Evolutionary conservation across 1,140 invertebrate species (phyloP).

Genomic region (Ridgeia piscesae): DNA sequence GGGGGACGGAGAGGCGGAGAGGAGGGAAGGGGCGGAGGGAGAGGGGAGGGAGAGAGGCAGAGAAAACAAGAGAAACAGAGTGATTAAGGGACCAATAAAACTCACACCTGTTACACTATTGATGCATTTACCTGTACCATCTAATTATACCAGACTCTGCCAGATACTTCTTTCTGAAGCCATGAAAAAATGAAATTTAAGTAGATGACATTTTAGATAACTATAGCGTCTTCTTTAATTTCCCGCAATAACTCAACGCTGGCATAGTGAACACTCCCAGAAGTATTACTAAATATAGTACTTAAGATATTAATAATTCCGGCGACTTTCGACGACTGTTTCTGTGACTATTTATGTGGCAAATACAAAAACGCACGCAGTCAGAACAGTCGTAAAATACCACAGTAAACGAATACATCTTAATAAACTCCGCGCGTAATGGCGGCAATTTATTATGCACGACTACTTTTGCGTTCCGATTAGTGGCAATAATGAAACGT

Average conservation of each 20-base stretch:
- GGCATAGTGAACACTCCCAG: not conserved
- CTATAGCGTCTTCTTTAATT: not conserved
- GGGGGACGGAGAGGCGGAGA: not conserved
- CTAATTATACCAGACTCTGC: too few species aligned
- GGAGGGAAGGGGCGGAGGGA: not conserved
- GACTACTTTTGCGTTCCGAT: not conserved
- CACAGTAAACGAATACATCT: not conserved
- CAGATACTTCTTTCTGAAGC: too few species aligned
- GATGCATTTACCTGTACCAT: too few species aligned
- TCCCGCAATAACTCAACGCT: not conserved
- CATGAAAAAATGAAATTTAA: too few species aligned
- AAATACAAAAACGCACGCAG: not conserved
- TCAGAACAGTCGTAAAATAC: not conserved
- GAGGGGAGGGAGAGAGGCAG: not conserved
- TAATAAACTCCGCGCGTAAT: not conserved
- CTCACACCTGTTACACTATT: too few species aligned
- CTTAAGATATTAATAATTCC: not conserved
- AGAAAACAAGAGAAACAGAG: not conserved
- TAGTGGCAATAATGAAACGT: not conserved
- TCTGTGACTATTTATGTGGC: not conserved
- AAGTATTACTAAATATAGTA: not conserved
- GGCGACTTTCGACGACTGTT: not conserved
- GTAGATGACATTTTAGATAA: too few species aligned
- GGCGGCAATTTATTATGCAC: not conserved
- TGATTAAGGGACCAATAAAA: too few species aligned